A percentile compares a stretch with the other conserved stretches of the same genome.
Conservation (phyloP, 2,113 vertebrate genomes). For the Pachyramphus minor region DNA sequence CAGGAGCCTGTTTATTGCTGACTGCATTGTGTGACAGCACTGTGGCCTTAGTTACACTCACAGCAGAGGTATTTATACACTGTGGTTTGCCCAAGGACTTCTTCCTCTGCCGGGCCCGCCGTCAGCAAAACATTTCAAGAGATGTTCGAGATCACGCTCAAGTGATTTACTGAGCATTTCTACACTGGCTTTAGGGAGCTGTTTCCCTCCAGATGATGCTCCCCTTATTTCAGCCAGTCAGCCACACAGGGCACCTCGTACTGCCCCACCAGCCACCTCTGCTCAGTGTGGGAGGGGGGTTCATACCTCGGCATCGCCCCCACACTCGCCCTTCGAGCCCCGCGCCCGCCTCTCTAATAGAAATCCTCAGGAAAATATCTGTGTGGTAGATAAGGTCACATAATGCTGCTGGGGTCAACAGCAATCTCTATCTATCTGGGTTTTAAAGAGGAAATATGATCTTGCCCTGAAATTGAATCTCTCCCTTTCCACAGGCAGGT, state of each 20-base stretch:
- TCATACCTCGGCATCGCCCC: not conserved
- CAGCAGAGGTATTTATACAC: constrained; percentile 8
- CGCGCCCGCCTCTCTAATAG: not conserved
- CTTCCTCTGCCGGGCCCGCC: not conserved
- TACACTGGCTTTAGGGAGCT: not conserved
- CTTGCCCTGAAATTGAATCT: not conserved
- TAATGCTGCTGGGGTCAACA: constrained; percentile 20
- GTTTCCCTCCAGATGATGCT: not conserved
- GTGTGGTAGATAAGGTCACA: not conserved
- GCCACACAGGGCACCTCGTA: rapidly evolving
- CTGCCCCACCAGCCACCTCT: not conserved
- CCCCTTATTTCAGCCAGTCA: not conserved
- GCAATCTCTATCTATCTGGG: not conserved
- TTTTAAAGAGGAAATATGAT: constrained; percentile 25
- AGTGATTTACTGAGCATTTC: not conserved
- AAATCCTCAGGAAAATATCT: not conserved
- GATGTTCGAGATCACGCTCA: not conserved
- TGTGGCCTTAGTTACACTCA: not conserved
- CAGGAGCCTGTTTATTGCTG: constrained; percentile 7
- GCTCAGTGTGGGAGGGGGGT: not conserved
- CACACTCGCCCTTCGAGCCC: rapidly evolving
- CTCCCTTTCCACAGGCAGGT: not conserved
- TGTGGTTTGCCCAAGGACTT: not conserved
- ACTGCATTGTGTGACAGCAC: not conserved
- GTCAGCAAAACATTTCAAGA: not conserved